Evolutionary conservation across 1,140 invertebrate species (phyloP).

Genomic region (Latrodectus geometricus): DNA sequence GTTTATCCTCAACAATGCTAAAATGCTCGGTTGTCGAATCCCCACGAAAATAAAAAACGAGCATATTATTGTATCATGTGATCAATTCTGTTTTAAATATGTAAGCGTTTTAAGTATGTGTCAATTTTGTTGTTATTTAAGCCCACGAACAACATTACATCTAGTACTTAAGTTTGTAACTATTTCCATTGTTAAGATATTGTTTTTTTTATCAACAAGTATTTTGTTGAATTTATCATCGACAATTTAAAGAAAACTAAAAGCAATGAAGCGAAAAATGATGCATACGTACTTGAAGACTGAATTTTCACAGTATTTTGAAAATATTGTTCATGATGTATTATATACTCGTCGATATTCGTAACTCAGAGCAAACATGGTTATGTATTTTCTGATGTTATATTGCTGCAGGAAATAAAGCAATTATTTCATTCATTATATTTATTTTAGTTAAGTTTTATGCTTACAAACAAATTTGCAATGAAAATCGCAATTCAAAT

Average conservation of each 20-base stretch:
- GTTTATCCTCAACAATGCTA: too few relatives aligned
- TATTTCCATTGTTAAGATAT: conserved; percentile 41
- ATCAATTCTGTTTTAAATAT: too few relatives aligned
- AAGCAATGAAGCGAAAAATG: background rate
- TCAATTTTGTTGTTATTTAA: conserved; percentile 38
- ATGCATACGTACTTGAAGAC: conserved; percentile 27
- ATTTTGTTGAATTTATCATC: background rate
- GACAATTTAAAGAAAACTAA: background rate
- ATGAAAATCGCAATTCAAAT: too few relatives aligned
- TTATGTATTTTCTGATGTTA: conserved; percentile 37
- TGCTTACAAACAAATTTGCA: too few relatives aligned
- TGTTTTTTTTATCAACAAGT: conserved; percentile 9
- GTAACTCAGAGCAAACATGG: conserved; percentile 18
- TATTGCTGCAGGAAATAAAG: background rate
- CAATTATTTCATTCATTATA: background rate
- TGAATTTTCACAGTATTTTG: conserved; percentile 25
- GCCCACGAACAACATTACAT: conserved; percentile 35
- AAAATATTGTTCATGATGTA: conserved; percentile 38
- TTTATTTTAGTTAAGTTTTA: too few relatives aligned
- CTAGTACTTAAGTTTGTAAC: conserved; percentile 44
- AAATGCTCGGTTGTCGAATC: too few relatives aligned
- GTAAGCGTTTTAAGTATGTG: conserved; percentile 6
- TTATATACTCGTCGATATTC: conserved; percentile 46
- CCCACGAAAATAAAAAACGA: too few relatives aligned
- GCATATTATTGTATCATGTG: too few relatives aligned